Evolutionary conservation across 2,888 invertebrate species (phyloP).

Genomic region (Lymantria dispar): DNA sequence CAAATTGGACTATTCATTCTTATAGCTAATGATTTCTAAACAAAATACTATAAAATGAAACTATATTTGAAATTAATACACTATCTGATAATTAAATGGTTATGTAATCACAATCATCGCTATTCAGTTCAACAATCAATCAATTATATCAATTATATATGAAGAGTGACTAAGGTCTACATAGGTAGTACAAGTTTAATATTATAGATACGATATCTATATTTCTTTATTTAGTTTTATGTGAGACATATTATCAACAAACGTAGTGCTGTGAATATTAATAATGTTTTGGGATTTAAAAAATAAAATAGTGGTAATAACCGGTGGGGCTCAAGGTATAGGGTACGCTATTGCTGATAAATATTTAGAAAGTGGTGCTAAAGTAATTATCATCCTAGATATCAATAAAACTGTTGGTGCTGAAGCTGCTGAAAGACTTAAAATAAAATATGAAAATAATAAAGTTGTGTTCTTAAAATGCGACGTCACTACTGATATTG

Average conservation of each 20-base stretch:
- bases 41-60: too few species aligned
- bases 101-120: too few species aligned
- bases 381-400: constrained; percentile 25
- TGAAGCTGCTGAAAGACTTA: constrained; percentile 9
- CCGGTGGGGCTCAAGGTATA: constrained; percentile 80
- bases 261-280: background rate
- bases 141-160: background rate
- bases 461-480: constrained; percentile 37
- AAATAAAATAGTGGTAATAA: constrained; percentile 52
- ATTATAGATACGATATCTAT: background rate
- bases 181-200: background rate
- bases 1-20: too few species aligned
- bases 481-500: constrained; percentile 22
- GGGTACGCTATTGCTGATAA: constrained; percentile 69
- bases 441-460: constrained; percentile 12
- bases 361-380: constrained; percentile 60
- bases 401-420: constrained; percentile 12
- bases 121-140: too few species aligned
- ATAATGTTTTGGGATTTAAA: constrained; percentile 24
- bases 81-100: too few species aligned
- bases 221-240: background rate
- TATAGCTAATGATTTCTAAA: too few species aligned
- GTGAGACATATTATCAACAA: background rate
- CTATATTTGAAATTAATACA: too few species aligned
- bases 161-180: background rate